Evolutionary conservation across 2,888 invertebrate species (phyloP), one percentile per base, ranked within the genome.

Genomic region (Monochamus alternatus): DNA sequence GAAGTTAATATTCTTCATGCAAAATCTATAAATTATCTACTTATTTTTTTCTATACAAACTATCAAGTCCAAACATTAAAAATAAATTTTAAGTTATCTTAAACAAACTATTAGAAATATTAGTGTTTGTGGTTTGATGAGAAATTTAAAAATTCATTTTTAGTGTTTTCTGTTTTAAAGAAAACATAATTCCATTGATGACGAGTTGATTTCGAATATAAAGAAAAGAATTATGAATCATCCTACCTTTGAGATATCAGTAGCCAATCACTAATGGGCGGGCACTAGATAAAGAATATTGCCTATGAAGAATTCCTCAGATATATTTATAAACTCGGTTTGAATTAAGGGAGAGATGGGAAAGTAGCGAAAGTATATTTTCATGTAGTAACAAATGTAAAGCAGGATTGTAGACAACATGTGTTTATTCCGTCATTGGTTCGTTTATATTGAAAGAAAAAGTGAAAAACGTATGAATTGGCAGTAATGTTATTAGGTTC

Each of bases 301-400:
- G 14, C 22, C 1, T 14, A 22, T 22, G 4, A 55, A 52, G 59
- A 58, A 68, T 59, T 43, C 12, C 58, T 43, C 12, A 30, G 73
- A 73, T 73, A 31, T 55, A 73, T 64, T 58, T 73, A 73, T 73
- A 73, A 73, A 73, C 66, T 73, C 47, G 66, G 65, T 73, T 14
- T 58, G 60, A 38, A 66, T 73, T 51, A 47, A 65, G 73, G 73
- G 73, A 73, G 59, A 65, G 66, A 73, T 73, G 73, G 73, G 73
- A 58, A 73, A 73, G 73, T 66, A 73, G 73, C 73, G 73, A 73
- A 73, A 73, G 73, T 73, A 58, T 32, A 66, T 65, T 73, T 73
- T 51, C 58, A 60, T 66, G 66, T 66, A 66, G 9, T 55, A 66
- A 22, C 22, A 22, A 22, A 12, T 55, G 62, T 43, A 43, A 63